These are phyloP conservation scores for Drosophila saltans DNA, from an alignment of 1,140 invertebrate species.

Conservation along the genomic window DNA sequence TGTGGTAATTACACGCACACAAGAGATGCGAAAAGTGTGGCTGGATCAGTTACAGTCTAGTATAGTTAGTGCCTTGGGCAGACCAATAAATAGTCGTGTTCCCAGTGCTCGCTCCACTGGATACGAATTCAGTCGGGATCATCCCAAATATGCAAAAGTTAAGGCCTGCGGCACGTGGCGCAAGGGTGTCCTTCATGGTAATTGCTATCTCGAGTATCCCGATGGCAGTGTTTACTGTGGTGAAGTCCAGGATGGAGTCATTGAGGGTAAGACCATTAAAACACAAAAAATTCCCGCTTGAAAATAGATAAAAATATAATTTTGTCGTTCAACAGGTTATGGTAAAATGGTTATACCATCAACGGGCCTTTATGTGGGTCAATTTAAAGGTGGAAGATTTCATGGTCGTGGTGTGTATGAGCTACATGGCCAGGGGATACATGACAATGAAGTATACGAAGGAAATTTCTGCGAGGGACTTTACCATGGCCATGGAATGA, in stretches of 20 bases:
- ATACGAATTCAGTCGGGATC: slow-evolving; percentile 89
- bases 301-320: too few species aligned
- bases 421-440: slow-evolving; percentile 89
- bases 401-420: slow-evolving; percentile 88
- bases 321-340: slow-evolving; percentile 47
- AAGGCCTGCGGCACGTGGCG: slow-evolving; percentile 91
- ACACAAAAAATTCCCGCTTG: too few species aligned
- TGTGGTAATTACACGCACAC: slow-evolving; percentile 86
- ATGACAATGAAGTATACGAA: slow-evolving; percentile 91
- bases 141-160: slow-evolving; percentile 89
- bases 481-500: slow-evolving; percentile 92
- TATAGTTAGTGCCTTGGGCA: slow-evolving; percentile 86
- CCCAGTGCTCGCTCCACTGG: slow-evolving; percentile 88
- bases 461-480: slow-evolving; percentile 93
- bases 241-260: slow-evolving; percentile 89
- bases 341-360: slow-evolving; percentile 81
- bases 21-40: slow-evolving; percentile 92
- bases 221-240: slow-evolving; percentile 92
- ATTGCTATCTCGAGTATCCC: slow-evolving; percentile 91
- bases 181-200: slow-evolving; percentile 91
- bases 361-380: slow-evolving; percentile 89
- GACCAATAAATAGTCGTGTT: slow-evolving; percentile 85
- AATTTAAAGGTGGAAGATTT: slow-evolving; percentile 93
- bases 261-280: slow-evolving; percentile 85
- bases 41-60: slow-evolving; percentile 87